Percentiles rank a stretch among this genome's conserved stretches.
phyloP scores from a whole-genome alignment of 2,113 vertebrate species.

The Tylochromis polylepis region DNA sequence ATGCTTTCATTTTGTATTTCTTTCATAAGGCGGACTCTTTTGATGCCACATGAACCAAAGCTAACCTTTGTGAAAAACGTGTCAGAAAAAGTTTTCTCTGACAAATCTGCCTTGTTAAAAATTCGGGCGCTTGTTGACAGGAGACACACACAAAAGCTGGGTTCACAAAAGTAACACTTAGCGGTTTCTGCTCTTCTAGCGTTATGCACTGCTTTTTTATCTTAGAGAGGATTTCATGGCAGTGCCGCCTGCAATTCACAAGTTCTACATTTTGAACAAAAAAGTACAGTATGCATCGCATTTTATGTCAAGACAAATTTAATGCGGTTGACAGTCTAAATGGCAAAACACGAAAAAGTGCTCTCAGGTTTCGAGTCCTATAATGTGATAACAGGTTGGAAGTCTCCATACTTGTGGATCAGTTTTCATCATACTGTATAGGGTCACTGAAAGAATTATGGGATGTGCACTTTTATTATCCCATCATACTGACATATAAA shows the following conservation, averaged over 20 bases:
- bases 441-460: background rate
- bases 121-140: slow-evolving; percentile 3
- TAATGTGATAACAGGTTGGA: background rate
- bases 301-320: background rate
- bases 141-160: background rate
- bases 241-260: background rate
- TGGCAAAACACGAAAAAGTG: background rate
- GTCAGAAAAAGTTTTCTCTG: slow-evolving; percentile 18
- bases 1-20: slow-evolving; percentile 37
- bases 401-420: background rate
- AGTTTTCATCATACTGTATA: background rate
- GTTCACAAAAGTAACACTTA: background rate
- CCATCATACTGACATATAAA: background rate
- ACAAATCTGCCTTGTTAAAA: slow-evolving; percentile 33
- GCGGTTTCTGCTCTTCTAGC: background rate
- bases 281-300: background rate
- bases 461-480: background rate
- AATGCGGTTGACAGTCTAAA: background rate
- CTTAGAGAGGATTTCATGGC: background rate
- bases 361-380: background rate
- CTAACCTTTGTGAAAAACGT: slow-evolving; percentile 14
- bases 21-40: slow-evolving; percentile 11
- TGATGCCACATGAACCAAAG: slow-evolving; percentile 23
- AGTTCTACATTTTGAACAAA: background rate
- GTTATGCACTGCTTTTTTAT: background rate